Percentiles rank a stretch among this genome's conserved stretches.
Conservation (phyloP, 2,888 invertebrate genomes). For the Neuroscelio doddi region DNA sequence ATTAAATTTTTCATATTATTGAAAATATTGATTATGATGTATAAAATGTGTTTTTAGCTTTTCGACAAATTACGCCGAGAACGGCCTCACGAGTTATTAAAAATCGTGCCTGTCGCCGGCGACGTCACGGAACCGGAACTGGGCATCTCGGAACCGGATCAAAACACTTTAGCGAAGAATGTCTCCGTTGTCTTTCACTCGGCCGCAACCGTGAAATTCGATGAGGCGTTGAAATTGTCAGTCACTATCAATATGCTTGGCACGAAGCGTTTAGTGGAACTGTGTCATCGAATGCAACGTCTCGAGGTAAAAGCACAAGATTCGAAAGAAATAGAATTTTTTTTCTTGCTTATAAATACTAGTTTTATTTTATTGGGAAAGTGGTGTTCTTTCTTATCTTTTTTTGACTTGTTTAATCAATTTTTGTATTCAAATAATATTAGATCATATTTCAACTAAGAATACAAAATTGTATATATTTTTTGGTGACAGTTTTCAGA, state of each 20-base stretch:
- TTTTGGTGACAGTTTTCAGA: no score
- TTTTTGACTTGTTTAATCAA: no score
- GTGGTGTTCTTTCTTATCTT: no score
- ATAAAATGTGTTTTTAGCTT: conserved; percentile 71
- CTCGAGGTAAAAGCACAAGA: conserved; percentile 75
- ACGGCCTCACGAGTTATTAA: conserved; percentile 76
- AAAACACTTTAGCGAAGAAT: conserved; percentile 74
- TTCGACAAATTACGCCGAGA: conserved; percentile 77
- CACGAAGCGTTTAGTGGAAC: conserved; percentile 79
- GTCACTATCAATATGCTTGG: conserved; percentile 85
- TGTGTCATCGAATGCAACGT: conserved; percentile 81
- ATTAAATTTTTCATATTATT: no score
- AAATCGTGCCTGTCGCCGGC: conserved; percentile 78
- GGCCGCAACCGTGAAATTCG: conserved; percentile 88
- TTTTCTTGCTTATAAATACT: no score
- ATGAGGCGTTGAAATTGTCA: conserved; percentile 82
- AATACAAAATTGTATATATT: no score
- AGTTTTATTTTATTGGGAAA: no score
- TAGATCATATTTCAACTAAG: no score
- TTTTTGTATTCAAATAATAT: no score
- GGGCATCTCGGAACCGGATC: conserved; percentile 75
- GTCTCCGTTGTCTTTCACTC: conserved; percentile 87
- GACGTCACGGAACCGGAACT: conserved; percentile 77
- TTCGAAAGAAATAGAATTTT: no score
- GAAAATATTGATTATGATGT: no score